Evolutionary conservation across 2,888 invertebrate species (phyloP).

Genomic region (Ypsolopha scabrella): DNA sequence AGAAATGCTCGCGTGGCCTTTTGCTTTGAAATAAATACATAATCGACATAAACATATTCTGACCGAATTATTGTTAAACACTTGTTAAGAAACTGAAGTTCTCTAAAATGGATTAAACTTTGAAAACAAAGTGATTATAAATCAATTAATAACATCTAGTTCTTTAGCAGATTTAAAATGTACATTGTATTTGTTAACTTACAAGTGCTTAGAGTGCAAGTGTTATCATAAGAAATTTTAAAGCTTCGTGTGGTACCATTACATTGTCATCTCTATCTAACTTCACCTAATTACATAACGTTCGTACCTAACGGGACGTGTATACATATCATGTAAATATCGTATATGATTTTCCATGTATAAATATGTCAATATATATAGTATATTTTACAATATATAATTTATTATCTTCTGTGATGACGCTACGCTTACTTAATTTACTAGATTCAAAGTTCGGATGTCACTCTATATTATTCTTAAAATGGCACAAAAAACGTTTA

Average conservation of each 20-base stretch:
- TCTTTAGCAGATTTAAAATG: not conserved
- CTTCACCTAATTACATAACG: slow-evolving; percentile 65
- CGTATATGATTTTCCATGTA: slow-evolving; percentile 57
- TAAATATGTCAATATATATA: slow-evolving; percentile 67
- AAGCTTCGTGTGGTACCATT: slow-evolving; percentile 68
- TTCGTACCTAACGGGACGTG: slow-evolving; percentile 70
- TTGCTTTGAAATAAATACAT: too few relatives aligned
- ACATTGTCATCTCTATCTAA: slow-evolving; percentile 61
- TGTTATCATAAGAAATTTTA: slow-evolving; percentile 70
- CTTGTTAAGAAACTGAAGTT: too few relatives aligned
- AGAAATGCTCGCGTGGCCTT: slow-evolving; percentile 25
- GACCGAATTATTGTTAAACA: too few relatives aligned
- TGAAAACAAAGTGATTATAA: not conserved
- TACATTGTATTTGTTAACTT: slow-evolving; percentile 37
- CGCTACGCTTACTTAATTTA: slow-evolving; percentile 55
- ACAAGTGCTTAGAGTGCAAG: slow-evolving; percentile 63
- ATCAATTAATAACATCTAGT: slow-evolving; percentile 3
- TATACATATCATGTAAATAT: slow-evolving; percentile 70
- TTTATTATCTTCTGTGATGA: slow-evolving; percentile 64
- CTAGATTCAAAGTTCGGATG: slow-evolving; percentile 70
- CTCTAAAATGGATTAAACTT: too few relatives aligned
- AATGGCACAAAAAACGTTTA: slow-evolving; percentile 69
- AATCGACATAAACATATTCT: too few relatives aligned
- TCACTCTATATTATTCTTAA: slow-evolving; percentile 65
- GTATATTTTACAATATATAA: slow-evolving; percentile 57